phyloP scores from a whole-genome alignment of 2,888 invertebrate genomes.

The Pediacus dermestoides region DNA sequence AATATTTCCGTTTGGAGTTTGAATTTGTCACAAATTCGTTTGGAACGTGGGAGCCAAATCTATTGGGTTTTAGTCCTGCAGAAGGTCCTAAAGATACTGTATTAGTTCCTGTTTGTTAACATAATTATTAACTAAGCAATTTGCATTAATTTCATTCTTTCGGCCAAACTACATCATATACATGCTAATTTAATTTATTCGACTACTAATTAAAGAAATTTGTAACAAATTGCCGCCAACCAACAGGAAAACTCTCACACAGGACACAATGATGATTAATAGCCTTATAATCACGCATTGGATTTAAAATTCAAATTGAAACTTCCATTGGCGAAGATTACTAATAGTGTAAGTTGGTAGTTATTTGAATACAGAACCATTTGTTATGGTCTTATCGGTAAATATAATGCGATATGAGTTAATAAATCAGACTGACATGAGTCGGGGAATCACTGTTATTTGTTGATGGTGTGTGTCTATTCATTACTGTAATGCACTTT shows the following conservation, averaged over 20 bases:
- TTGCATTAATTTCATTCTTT: too few relatives aligned
- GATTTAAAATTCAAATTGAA: constrained; percentile 5
- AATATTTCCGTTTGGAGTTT: too few relatives aligned
- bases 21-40: too few relatives aligned
- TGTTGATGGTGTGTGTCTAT: constrained; percentile 25
- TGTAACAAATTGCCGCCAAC: too few relatives aligned
- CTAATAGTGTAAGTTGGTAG: constrained; percentile 1
- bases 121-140: too few relatives aligned
- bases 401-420: constrained; percentile 24
- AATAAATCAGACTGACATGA: constrained; percentile 23
- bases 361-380: constrained; percentile 15
- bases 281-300: background rate
- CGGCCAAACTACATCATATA: too few relatives aligned
- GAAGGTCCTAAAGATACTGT: too few relatives aligned
- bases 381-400: constrained; percentile 28
- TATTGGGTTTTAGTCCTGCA: too few relatives aligned
- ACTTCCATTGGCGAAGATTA: background rate
- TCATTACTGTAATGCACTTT: constrained; percentile 27
- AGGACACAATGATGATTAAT: constrained; percentile 4
- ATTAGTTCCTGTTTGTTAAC: too few relatives aligned
- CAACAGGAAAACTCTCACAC: background rate
- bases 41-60: too few relatives aligned
- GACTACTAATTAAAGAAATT: too few relatives aligned
- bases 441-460: constrained; percentile 27
- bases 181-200: too few relatives aligned